Evolutionary conservation across 1,140 invertebrate genomes (phyloP).

Genomic region (Oryctes rhinoceros): DNA sequence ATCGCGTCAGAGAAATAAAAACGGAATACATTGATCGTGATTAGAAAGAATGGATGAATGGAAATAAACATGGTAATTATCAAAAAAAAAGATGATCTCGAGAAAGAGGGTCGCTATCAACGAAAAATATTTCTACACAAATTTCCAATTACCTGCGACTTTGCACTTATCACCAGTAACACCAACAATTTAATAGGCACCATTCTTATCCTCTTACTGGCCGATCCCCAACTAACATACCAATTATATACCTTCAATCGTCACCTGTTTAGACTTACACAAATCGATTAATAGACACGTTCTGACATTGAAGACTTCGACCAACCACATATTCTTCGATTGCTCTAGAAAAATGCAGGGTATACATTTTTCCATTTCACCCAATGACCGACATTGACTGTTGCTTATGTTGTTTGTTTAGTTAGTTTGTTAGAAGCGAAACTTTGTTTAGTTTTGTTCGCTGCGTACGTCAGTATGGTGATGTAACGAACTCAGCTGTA

Average conservation of each 20-base stretch:
- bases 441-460: not conserved
- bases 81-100: no score
- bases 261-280: not conserved
- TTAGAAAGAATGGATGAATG: no score
- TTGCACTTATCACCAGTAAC: not conserved
- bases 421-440: not conserved
- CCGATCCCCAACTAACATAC: not conserved
- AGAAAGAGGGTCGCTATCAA: no score
- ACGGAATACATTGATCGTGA: no score
- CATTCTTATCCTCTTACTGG: not conserved
- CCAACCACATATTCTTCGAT: not conserved
- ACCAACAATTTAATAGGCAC: not conserved
- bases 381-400: slow-evolving; percentile 21
- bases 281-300: not conserved
- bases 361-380: not conserved
- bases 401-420: not conserved
- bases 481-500: not conserved
- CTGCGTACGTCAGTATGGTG: not conserved
- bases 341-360: not conserved
- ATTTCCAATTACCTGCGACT: not conserved
- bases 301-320: not conserved
- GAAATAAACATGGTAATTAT: no score
- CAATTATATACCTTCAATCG: not conserved
- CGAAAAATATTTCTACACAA: not conserved
- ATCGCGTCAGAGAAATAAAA: no score